These are phyloP conservation scores for Lycia hirtaria DNA, from an alignment of 2,888 invertebrate species.

Conservation along the genomic window DNA sequence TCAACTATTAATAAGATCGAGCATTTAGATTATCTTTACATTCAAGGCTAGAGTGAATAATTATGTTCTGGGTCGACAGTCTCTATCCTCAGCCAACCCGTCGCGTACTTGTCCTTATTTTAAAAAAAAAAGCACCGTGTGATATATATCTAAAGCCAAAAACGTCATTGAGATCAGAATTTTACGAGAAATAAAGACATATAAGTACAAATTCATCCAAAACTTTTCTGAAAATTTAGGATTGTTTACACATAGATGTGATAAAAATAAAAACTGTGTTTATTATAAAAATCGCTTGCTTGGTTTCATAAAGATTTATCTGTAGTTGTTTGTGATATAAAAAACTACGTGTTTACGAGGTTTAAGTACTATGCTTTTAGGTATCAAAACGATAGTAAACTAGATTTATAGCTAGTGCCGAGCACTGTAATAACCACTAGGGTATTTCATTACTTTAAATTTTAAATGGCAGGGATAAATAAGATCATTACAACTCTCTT, in stretches of 20 bases:
- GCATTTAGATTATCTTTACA: too few species aligned
- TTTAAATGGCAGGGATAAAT: neutral
- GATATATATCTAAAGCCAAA: too few species aligned
- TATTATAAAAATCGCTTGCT: slow-evolving; percentile 4
- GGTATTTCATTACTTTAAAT: slow-evolving; percentile 6
- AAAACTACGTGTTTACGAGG: slow-evolving; percentile 30
- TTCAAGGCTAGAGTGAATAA: too few species aligned
- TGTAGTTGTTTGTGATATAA: slow-evolving; percentile 25
- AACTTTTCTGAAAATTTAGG: neutral
- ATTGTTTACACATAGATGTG: slow-evolving; percentile 8
- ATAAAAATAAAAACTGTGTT: slow-evolving; percentile 22
- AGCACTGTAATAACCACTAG: neutral
- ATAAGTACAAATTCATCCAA: neutral
- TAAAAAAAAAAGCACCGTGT: too few species aligned
- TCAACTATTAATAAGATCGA: too few species aligned
- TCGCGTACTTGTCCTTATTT: too few species aligned
- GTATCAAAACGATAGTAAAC: slow-evolving; percentile 27
- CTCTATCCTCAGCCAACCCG: too few species aligned
- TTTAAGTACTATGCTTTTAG: slow-evolving; percentile 25
- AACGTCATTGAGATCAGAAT: too few species aligned
- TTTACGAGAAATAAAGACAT: neutral
- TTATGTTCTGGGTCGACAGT: too few species aligned
- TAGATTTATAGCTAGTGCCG: slow-evolving; percentile 21
- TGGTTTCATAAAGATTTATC: slow-evolving; percentile 32
- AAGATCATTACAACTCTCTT: neutral